These are phyloP conservation scores for Montipora cactus DNA, from an alignment of 64 coral and sea anemone species.

Conservation along the genomic window DNA sequence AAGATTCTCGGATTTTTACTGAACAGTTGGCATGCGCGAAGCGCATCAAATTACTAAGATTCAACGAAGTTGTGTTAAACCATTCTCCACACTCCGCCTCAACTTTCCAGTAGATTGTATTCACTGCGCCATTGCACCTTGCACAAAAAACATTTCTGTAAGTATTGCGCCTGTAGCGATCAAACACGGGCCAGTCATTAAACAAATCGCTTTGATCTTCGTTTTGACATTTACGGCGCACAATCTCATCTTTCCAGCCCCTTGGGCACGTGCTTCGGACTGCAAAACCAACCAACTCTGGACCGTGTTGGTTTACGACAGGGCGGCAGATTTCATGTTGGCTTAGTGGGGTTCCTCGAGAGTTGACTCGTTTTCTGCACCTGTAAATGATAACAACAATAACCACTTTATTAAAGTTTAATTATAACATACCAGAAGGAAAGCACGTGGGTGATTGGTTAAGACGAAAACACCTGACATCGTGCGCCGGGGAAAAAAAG, in stretches of 20 bases:
- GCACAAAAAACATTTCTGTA: conserved; percentile 50
- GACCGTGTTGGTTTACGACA: too few species aligned
- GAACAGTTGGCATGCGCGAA: not conserved
- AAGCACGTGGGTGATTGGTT: too few species aligned
- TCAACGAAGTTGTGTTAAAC: not conserved
- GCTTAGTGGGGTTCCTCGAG: not conserved
- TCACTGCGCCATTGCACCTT: too few species aligned
- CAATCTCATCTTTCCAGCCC: not conserved
- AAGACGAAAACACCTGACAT: too few species aligned
- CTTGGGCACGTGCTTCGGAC: conserved; percentile 12
- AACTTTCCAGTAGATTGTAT: not conserved
- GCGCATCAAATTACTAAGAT: not conserved
- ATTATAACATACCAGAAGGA: too few species aligned
- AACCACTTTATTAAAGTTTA: not conserved
- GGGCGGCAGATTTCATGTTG: not conserved
- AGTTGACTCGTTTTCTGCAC: not conserved
- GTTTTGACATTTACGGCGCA: conserved; percentile 2
- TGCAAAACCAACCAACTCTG: not conserved
- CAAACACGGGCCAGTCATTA: not conserved
- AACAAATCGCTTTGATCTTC: conserved; percentile 7
- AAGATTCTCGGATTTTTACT: not conserved
- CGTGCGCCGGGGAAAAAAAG: too few species aligned
- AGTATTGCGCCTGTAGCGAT: not conserved
- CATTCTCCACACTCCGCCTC: not conserved
- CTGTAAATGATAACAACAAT: not conserved